Conservation (phyloP, 2,888 invertebrate genomes). For the Atethmia centrago region DNA sequence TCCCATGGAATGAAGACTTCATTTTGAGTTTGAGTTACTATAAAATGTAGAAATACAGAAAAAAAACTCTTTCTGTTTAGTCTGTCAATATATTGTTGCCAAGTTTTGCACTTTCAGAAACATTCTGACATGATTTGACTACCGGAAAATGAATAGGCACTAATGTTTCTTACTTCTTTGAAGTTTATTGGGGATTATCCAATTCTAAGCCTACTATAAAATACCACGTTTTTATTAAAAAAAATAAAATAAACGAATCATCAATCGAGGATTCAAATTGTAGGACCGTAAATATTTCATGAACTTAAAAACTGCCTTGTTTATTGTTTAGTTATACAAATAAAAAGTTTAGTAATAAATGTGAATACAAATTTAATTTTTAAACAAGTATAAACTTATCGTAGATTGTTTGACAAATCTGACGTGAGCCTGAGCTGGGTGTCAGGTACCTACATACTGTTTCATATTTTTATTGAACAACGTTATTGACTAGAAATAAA, state of each 20-base stretch:
- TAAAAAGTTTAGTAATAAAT: no score
- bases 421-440: not conserved
- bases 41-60: not conserved
- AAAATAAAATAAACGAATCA: not conserved
- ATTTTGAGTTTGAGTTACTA: constrained; percentile 10
- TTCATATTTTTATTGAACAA: constrained; percentile 51
- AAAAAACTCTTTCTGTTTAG: not conserved
- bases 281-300: not conserved
- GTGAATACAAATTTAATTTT: constrained; percentile 15
- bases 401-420: not conserved
- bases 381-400: not conserved
- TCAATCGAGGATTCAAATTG: not conserved
- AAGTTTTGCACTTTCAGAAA: not conserved
- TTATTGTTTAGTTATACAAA: not conserved
- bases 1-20: constrained; percentile 25
- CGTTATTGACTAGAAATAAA: constrained; percentile 67
- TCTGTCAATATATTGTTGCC: constrained; percentile 1
- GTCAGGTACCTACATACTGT: not conserved
- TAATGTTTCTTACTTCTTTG: not conserved
- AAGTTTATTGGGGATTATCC: not conserved
- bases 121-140: constrained; percentile 1
- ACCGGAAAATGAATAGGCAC: not conserved
- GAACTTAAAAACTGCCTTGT: not conserved
- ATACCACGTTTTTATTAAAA: not conserved
- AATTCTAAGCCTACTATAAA: not conserved